Evolutionary conservation across 2,113 vertebrate genomes (phyloP), one percentile per base, ranked within the genome.

Genomic region (Martes martes): DNA sequence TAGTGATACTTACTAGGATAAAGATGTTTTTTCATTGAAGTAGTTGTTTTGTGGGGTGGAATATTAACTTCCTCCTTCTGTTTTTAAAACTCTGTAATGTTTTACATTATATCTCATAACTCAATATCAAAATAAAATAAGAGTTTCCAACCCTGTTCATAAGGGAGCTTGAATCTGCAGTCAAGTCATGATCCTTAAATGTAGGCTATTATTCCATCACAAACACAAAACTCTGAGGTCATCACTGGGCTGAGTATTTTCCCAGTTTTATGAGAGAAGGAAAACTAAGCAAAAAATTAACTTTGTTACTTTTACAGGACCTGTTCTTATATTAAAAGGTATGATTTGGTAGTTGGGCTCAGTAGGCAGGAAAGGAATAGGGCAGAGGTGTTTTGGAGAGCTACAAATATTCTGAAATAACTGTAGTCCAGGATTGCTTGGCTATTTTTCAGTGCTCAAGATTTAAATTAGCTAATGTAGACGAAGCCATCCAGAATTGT

Each of bases 181-280:
- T 97, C 79, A 84, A 31, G 36, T 63, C 19, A 65, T 83, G 76
- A 65, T 63, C 24, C 31, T 83, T 95, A 52, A 80, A 87, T 11
- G 8, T 47, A 67, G 4, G 39, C 33, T 61, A 78, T 97, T 97
- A 89, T 97, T 97, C 55, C 88, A 88, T 98, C 98, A 98, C 88
- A 98, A 26, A 91, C 71, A 80, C 52, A 83, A 78, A 90, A 61
- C 63, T 96, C 33, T 96, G 96, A 98, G 88, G 93, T 96, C 96
- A 94, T 93, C 80, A 23, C 63, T 94, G n/a, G 16, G n/a, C 63
- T 92, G 50, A 81, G 21, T 86, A 73, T 95, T 61, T 81, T 16
- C 7, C 52, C n/a, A 42, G 31, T 96, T 94, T 96, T 91, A 91
- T 42, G 65, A 93, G 28, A 89, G 78, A 67, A 94, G 31, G 39